Evolutionary conservation across 2,888 invertebrate genomes (phyloP), one percentile per base, ranked within the genome.

Genomic region (Eucera pruinosa): DNA sequence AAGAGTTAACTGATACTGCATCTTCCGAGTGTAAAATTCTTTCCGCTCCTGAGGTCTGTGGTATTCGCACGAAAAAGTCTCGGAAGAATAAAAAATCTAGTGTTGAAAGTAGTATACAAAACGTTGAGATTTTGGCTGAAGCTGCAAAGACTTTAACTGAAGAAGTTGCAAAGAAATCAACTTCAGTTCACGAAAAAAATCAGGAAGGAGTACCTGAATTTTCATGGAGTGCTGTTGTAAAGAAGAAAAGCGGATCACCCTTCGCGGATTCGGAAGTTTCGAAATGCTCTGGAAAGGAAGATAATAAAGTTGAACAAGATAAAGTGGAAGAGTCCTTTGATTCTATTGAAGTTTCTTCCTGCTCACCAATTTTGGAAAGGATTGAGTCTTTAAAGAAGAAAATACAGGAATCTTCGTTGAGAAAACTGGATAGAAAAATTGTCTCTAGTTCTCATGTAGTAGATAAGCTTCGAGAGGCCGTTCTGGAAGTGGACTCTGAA

Each of bases 11-110:
- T 18, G 81, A 74, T 4, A 25, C 68, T 4, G 36, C 55, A 18
- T 11, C 72, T 0, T 84, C 88, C 0, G 90, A 90, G n/a, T 89
- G 89, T 45, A 89, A 89, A 36, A 88, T 91, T 18, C 69, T 89
- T 0, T 9, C 84, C 39, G 71, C 75, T 23, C 75, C 72, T 2
- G 89, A 87, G 13, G 9, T 80, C 0, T 48, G 72, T 0, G 55
- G 61, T 0, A 55, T 85, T 2, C 85, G 85, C 18, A 60, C 80
- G 23, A 88, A 79, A 41, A 91, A 89, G 30, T 83, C 82, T 5
- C 86, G 86, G 15, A 87, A 82, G 33, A 87, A 55, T 45, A 88
- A 80, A 27, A 86, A 84, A 20, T 52, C 72, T 2, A 76, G 65
- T 41, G 25, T 48, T 2, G 88, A 87, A 3, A 69, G 20, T 0